Base-by-base conservation (phyloP, 2,797 vertebrate species). In the Fistularia tabacaria region DNA sequence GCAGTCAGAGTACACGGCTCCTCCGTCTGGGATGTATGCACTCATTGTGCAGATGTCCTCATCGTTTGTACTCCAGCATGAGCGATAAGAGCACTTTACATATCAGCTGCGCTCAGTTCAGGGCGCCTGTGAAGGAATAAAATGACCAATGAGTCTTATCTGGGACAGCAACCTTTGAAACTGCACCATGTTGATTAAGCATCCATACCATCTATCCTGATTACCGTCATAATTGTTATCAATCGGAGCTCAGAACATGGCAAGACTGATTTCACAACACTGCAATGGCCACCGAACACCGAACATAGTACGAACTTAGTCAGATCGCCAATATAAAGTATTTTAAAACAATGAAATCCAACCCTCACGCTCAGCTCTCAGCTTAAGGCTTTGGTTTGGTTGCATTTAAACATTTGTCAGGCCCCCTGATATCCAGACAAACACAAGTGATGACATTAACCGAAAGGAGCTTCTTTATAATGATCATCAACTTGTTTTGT, bases 91-190 rank as follows among this genome's bases (percentile, higher is more conserved):
- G 36, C 38, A 51, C 64, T 51, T 53, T 25, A 49, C 66, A 58
- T 76, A 77, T 82, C 64, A 70, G 56, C 63, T 25, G 25, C 38
- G 12, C 52, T 44, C 49, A 62, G 49, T 54, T 72, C 67, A 54
- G 59, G 76, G 59, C 59, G 66, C 64, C 51, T 71, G 67, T 79
- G 51, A 59, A 44, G 38, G 57, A 66, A 6, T n/a, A 49, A 64
- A 76, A 63, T 53, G 49, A 85, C 50, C 49, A 72, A 52, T 45
- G n/a, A 54, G 40, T 38, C 77, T 84, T 85, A 87, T 89, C 87
- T 69, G 45, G 55, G 50, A 72, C 54, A 63, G 52, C 62, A 78
- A 86, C 87, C 85, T 88, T 89, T 89, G 87, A 86, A 72, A 85
- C 81, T 54, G 69, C 73, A 69, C 49, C 57, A 62, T n/a, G 38